Percentiles rank a stretch among this genome's conserved stretches.
phyloP scores from a whole-genome alignment of 2,888 invertebrate species.

The Eristalinus aeneus region DNA sequence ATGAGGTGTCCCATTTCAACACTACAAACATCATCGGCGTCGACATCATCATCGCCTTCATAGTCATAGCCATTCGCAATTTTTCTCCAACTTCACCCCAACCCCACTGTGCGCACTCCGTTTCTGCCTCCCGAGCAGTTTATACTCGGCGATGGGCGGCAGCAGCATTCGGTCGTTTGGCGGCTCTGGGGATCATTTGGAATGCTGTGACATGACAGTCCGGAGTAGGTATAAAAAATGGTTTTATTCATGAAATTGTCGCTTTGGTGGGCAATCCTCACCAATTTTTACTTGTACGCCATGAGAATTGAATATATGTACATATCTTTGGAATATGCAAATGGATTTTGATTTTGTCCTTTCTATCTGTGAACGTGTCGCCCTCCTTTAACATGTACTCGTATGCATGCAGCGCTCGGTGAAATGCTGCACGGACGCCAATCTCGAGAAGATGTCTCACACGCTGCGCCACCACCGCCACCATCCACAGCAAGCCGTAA shows the following conservation, averaged over 20 bases:
- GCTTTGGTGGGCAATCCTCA: constrained; percentile 65
- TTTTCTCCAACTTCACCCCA: constrained; percentile 38
- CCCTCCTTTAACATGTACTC: neutral
- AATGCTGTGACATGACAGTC: constrained; percentile 59
- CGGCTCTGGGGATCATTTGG: constrained; percentile 62
- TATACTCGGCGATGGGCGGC: neutral
- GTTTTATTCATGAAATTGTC: constrained; percentile 70
- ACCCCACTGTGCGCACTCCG: neutral
- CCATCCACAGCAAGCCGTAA: neutral
- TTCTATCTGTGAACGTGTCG: constrained; percentile 18
- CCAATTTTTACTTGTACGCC: constrained; percentile 60
- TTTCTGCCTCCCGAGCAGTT: neutral
- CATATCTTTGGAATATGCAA: constrained; percentile 49
- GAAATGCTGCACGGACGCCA: neutral
- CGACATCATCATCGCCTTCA: constrained; percentile 17
- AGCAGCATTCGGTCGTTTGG: constrained; percentile 27
- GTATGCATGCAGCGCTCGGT: neutral
- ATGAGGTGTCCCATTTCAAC: constrained; percentile 62
- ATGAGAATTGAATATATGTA: constrained; percentile 61
- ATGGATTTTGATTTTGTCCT: constrained; percentile 47
- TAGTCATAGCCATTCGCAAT: constrained; percentile 46
- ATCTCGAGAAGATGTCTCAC: neutral
- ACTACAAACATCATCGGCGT: constrained; percentile 50
- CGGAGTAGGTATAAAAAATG: constrained; percentile 58
- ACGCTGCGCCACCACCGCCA: neutral